These are phyloP conservation scores for Anomalospiza imberbis DNA, from an alignment of 2,797 vertebrate species.

Conservation along the genomic window DNA sequence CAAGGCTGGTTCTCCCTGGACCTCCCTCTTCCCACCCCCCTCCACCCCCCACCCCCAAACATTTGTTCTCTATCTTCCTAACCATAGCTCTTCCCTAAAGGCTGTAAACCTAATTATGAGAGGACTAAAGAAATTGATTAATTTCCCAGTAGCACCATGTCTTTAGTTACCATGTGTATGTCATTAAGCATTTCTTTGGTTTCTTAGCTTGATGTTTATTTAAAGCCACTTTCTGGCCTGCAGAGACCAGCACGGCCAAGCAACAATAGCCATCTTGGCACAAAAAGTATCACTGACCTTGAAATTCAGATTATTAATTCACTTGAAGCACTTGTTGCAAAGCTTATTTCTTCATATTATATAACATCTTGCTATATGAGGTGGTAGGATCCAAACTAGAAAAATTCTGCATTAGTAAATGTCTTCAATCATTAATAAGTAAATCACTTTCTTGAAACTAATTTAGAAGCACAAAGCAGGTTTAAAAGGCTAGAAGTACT, in stretches of 20 bases:
- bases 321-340: not conserved
- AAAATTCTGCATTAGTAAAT: not conserved
- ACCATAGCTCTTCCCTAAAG: slow-evolving; percentile 7
- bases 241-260: not conserved
- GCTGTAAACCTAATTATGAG: slow-evolving; percentile 24
- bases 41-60: accelerated
- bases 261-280: not conserved
- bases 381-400: not conserved
- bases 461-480: not conserved
- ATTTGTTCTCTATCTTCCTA: not conserved
- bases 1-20: not conserved
- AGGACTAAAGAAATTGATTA: not conserved
- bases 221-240: not conserved
- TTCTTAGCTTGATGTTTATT: not conserved
- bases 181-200: not conserved
- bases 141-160: not conserved
- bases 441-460: not conserved
- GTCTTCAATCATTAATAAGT: not conserved
- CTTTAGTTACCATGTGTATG: not conserved
- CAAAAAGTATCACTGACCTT: not conserved
- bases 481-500: not conserved
- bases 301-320: not conserved
- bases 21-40: accelerated
- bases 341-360: not conserved
- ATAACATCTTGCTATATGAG: not conserved